Evolutionary conservation across 2,888 invertebrate genomes (phyloP), one percentile per base, ranked within the genome.

Genomic region (Euphydryas editha): DNA sequence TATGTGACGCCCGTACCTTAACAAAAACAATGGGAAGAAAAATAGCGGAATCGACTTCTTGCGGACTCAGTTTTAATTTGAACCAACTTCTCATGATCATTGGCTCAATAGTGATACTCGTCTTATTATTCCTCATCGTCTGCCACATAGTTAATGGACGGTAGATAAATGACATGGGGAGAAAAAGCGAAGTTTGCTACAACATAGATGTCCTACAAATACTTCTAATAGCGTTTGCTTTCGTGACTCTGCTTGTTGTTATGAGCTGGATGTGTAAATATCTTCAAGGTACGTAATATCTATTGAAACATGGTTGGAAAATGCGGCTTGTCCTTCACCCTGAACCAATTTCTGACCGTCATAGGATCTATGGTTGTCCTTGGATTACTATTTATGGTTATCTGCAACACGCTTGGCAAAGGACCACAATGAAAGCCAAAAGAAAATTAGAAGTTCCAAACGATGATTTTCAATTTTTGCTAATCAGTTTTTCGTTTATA

Each of bases 201-300:
- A 82, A 64, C 30, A 59, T 88, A 0, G 87, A 88, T 42, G 20
- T 86, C 0, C 54, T 86, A 0, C 87, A 88, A 77, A 49, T 89
- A 0, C 18, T 87, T 0, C 60, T 88, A 0, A 83, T 88, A 0
- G 83, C 86, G 0, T 82, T 89, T 13, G 86, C 87, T 0, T 89
- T 89, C 39, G 83, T 88, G 0, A 83, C 84, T 0, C 63, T 90
- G 0, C 77, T 88, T 0, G 73, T 88, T 2, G 79, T 88, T 0
- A 81, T 88, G 79, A 88, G 81, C 36, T 90, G 86, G 85, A 85
- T 90, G 84, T 88, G 87, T 73, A 88, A 86, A 65, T 86, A 85
- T 57, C 85, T 85, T 47, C 83, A 84, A 72, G 75, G 80, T 3
- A 62, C 74, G 0, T 80, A 64, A 57, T 55, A 36, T 2, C 8